phyloP scores from a whole-genome alignment of 2,113 vertebrate species.

The Theropithecus gelada region DNA sequence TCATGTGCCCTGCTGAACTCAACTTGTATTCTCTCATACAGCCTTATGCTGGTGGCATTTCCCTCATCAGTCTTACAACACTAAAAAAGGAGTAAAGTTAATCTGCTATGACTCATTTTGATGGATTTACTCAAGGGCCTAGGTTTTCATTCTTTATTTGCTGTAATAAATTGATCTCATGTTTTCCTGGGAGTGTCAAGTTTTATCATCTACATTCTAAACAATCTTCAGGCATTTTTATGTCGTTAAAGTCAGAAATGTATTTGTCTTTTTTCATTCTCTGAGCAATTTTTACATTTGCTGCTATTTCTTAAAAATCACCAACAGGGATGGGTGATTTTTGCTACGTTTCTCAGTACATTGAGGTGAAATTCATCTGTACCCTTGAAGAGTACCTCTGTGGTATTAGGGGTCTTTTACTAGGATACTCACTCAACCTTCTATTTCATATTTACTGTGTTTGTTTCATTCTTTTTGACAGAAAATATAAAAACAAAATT shows the following conservation, averaged over 20 bases:
- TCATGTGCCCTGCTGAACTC: background rate
- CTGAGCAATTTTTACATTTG: background rate
- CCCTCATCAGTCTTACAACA: background rate
- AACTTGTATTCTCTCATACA: background rate
- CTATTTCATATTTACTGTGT: background rate
- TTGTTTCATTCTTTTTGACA: background rate
- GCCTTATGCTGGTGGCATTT: background rate
- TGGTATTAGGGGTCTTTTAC: background rate
- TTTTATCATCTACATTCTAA: background rate
- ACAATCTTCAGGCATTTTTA: background rate
- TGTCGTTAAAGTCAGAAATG: constrained; percentile 5
- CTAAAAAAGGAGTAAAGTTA: background rate
- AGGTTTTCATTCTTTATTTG: background rate
- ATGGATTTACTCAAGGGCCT: background rate
- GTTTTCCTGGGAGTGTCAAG: background rate
- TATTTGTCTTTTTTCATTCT: background rate
- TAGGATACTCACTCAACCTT: background rate
- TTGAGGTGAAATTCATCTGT: background rate
- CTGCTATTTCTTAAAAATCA: constrained; percentile 16
- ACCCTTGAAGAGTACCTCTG: background rate
- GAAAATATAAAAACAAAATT: constrained; percentile 12
- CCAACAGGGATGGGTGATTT: background rate
- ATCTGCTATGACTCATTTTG: background rate
- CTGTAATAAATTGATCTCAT: background rate
- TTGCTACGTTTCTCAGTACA: background rate